Conservation (phyloP, 2,113 vertebrate genomes). For the Pyrgilauda ruficollis region DNA sequence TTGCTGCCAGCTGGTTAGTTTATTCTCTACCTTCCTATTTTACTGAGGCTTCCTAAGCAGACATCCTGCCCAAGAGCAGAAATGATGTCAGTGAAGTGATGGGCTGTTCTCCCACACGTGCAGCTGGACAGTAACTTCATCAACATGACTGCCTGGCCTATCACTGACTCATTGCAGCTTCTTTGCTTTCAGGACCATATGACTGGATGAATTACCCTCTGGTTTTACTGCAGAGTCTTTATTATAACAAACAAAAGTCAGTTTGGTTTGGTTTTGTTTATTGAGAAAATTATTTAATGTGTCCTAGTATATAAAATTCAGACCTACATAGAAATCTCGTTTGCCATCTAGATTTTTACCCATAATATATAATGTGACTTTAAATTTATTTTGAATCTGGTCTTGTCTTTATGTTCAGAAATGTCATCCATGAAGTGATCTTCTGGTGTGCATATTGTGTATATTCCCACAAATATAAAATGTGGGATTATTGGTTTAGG, state of each 20-base stretch:
- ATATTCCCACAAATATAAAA: neutral
- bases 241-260: neutral
- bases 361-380: neutral
- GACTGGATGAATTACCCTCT: neutral
- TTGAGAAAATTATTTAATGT: neutral
- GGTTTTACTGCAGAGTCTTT: neutral
- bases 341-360: neutral
- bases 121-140: neutral
- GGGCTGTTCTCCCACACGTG: neutral
- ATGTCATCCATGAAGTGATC: neutral
- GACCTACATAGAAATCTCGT: accelerated
- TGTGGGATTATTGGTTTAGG: neutral
- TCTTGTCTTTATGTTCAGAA: neutral
- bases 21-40: neutral
- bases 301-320: neutral
- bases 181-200: neutral
- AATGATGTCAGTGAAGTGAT: neutral
- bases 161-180: neutral
- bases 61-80: neutral
- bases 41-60: neutral
- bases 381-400: neutral
- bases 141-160: neutral
- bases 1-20: neutral
- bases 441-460: neutral
- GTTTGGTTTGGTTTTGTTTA: neutral